phyloP scores from a whole-genome alignment of 2,113 vertebrate genomes.

The Catharus fuscescens region DNA sequence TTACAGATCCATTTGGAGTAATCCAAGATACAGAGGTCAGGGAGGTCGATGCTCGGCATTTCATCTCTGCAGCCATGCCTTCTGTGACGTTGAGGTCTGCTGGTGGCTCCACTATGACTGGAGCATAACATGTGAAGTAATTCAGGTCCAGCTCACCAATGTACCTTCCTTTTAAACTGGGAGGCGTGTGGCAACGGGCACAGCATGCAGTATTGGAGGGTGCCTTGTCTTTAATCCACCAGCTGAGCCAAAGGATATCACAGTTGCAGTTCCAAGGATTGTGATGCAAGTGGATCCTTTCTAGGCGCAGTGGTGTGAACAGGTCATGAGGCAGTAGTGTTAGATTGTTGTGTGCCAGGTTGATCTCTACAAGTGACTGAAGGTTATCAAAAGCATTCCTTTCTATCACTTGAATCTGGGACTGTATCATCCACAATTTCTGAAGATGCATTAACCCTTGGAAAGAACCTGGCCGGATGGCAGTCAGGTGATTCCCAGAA shows the following conservation, averaged over 20 bases:
- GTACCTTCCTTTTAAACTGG: slow-evolving; percentile 93
- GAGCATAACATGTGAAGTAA: slow-evolving; percentile 97
- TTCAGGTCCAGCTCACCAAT: slow-evolving; percentile 98
- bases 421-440: slow-evolving; percentile 99
- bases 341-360: slow-evolving; percentile 97
- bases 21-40: slow-evolving; percentile 98
- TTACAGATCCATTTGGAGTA: slow-evolving; percentile 95
- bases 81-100: slow-evolving; percentile 97
- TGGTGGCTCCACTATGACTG: slow-evolving; percentile 97
- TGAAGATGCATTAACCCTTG: slow-evolving; percentile 98
- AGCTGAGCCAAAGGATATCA: slow-evolving; percentile 98
- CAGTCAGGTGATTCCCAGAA: slow-evolving; percentile 95
- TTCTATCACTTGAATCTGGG: slow-evolving; percentile 97
- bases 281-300: slow-evolving; percentile 97
- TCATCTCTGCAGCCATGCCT: slow-evolving; percentile 96
- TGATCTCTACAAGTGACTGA: slow-evolving; percentile 97
- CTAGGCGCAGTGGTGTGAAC: slow-evolving; percentile 95
- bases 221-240: slow-evolving; percentile 99
- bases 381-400: slow-evolving; percentile 98
- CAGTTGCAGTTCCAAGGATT: slow-evolving; percentile 99
- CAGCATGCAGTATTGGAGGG: slow-evolving; percentile 97
- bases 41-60: slow-evolving; percentile 92
- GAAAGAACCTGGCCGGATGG: slow-evolving; percentile 94
- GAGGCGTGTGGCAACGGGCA: slow-evolving; percentile 93
- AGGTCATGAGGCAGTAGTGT: slow-evolving; percentile 98